Percentiles rank a stretch among this genome's conserved stretches.
These are phyloP conservation scores for Hypsibius dujardini DNA, from an alignment of 1,140 invertebrate species.

Conservation along the genomic window DNA sequence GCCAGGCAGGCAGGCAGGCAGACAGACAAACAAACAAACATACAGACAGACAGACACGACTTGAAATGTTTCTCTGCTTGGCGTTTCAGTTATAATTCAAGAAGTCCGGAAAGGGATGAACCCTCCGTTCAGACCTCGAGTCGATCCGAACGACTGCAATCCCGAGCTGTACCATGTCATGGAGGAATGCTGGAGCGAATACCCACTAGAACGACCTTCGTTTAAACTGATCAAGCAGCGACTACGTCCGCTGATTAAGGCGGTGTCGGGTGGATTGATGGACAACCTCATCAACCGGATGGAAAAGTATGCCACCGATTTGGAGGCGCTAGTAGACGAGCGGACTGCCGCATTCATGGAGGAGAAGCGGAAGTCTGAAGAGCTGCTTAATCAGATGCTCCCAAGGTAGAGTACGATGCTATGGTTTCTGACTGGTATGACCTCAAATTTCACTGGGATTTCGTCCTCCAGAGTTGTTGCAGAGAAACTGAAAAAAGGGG, in stretches of 20 bases:
- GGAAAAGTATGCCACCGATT: conserved; percentile 94
- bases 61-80: too few species aligned
- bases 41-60: too few species aligned
- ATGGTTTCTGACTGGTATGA: neutral
- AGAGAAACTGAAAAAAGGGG: conserved; percentile 64
- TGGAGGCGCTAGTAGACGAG: conserved; percentile 83
- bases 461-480: conserved; percentile 52
- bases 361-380: conserved; percentile 90
- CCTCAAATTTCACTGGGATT: neutral
- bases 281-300: conserved; percentile 90
- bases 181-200: conserved; percentile 72
- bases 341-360: conserved; percentile 83
- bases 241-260: conserved; percentile 64
- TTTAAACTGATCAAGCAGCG: conserved; percentile 56
- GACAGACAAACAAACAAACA: too few species aligned
- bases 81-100: conserved; percentile 42
- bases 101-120: conserved; percentile 47
- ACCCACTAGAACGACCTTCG: conserved; percentile 65
- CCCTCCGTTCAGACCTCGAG: conserved; percentile 54
- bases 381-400: conserved; percentile 77
- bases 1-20: too few species aligned
- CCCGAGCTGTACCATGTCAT: conserved; percentile 59
- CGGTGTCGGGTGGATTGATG: conserved; percentile 70
- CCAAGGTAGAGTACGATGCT: conserved; percentile 49
- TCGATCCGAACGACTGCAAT: conserved; percentile 46